A percentile compares a stretch with the other conserved stretches of the same genome.
Conservation (phyloP, 2,888 invertebrate species). For the Pristionchus entomophagus region DNA sequence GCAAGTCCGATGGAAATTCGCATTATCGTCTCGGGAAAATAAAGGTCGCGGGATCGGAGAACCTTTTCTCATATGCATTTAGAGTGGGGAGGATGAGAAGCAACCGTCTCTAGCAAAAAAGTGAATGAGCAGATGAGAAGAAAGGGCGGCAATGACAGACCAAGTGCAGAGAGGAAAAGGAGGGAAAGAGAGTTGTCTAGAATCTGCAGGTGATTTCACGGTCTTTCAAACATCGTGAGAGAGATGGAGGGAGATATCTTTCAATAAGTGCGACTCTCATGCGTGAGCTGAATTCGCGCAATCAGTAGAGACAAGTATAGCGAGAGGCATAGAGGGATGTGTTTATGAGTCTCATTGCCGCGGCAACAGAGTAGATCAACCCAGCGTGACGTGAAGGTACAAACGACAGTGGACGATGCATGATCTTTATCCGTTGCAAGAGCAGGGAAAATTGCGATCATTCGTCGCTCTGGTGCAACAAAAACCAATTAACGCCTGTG, state of each 20-base stretch:
- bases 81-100: not conserved
- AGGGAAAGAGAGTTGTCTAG: slow-evolving; percentile 36
- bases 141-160: not conserved
- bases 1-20: not conserved
- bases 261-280: too few species aligned
- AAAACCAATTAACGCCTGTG: slow-evolving; percentile 11
- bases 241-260: too few species aligned
- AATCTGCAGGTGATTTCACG: not conserved
- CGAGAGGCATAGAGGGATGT: not conserved
- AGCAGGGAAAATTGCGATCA: not conserved
- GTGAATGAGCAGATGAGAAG: too few species aligned
- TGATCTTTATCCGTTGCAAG: not conserved
- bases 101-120: too few species aligned
- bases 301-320: not conserved
- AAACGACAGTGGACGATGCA: too few species aligned
- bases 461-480: not conserved
- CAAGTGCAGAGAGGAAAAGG: not conserved
- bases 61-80: slow-evolving; percentile 30
- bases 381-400: too few species aligned
- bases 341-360: too few species aligned
- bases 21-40: too few species aligned
- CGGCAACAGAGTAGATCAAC: too few species aligned
- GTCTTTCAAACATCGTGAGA: not conserved
- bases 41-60: not conserved
- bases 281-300: not conserved